A percentile compares a stretch with the other conserved stretches of the same genome.
Evolutionary conservation across 2,113 vertebrate genomes (phyloP).

Genomic region (Craseonycteris thonglongyai): DNA sequence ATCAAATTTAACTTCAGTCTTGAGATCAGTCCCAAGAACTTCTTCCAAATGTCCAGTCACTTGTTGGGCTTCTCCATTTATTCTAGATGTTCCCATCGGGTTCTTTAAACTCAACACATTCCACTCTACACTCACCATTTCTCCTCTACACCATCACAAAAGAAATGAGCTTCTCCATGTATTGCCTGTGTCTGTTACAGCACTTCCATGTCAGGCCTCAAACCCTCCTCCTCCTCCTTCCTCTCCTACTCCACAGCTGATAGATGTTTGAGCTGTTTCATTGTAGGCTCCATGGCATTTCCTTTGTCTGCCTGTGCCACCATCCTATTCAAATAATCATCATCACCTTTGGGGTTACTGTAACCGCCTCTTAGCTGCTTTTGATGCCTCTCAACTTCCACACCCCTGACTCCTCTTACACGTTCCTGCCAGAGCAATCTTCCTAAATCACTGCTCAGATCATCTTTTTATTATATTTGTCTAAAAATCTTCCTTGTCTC

Average conservation of each 20-base stretch:
- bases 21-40: neutral
- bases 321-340: neutral
- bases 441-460: neutral
- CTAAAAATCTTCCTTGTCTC: neutral
- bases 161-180: neutral
- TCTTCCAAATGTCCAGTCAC: neutral
- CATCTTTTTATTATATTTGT: neutral
- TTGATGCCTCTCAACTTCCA: neutral
- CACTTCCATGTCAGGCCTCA: neutral
- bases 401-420: neutral
- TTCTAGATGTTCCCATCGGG: neutral
- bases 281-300: neutral
- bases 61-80: neutral
- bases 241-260: neutral
- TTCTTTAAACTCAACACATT: too few species aligned
- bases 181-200: neutral
- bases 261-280: neutral
- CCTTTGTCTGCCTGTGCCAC: neutral
- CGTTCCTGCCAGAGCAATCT: neutral
- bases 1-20: neutral
- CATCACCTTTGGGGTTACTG: neutral
- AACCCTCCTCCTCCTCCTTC: neutral
- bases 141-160: neutral
- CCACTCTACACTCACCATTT: neutral
- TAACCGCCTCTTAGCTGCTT: neutral